Evolutionary conservation across 1,140 invertebrate genomes (phyloP).

Genomic region (Drosophila bifasciata): DNA sequence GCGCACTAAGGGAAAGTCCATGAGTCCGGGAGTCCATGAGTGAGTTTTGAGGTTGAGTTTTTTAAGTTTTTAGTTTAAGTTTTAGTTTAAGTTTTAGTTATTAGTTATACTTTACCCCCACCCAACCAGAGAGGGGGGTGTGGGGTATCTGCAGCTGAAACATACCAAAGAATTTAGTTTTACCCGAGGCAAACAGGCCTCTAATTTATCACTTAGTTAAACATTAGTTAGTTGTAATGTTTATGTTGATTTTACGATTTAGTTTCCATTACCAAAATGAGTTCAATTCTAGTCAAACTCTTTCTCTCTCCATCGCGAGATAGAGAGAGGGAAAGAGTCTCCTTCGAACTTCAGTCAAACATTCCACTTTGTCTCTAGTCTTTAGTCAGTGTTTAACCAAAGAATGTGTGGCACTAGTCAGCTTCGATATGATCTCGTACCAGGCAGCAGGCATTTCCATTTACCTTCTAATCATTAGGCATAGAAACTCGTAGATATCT

Average conservation of each 20-base stretch:
- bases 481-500: constrained; percentile 22
- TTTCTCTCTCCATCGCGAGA: neutral
- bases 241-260: constrained; percentile 50
- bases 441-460: constrained; percentile 41
- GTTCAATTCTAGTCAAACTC: constrained; percentile 67
- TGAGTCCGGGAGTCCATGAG: neutral
- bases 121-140: neutral
- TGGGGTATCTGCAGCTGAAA: constrained; percentile 65
- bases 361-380: constrained; percentile 54
- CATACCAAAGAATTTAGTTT: constrained; percentile 75
- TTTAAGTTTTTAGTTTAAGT: constrained; percentile 55
- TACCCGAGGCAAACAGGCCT: constrained; percentile 25
- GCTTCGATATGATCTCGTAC: constrained; percentile 69
- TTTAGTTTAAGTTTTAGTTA: constrained; percentile 9
- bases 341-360: constrained; percentile 49
- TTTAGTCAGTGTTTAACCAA: constrained; percentile 51
- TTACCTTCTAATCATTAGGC: constrained; percentile 44
- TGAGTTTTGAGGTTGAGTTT: constrained; percentile 21
- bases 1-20: constrained; percentile 56
- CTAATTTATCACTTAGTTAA: constrained; percentile 30
- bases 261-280: constrained; percentile 42
- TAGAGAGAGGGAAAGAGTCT: constrained; percentile 1
- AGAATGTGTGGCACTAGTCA: constrained; percentile 58
- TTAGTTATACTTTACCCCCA: too few relatives aligned
- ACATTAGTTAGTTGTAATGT: constrained; percentile 46